Base-by-base conservation (phyloP, 37 sponge, comb jelly and placozoan species). In the Chondrosia reniformis region DNA sequence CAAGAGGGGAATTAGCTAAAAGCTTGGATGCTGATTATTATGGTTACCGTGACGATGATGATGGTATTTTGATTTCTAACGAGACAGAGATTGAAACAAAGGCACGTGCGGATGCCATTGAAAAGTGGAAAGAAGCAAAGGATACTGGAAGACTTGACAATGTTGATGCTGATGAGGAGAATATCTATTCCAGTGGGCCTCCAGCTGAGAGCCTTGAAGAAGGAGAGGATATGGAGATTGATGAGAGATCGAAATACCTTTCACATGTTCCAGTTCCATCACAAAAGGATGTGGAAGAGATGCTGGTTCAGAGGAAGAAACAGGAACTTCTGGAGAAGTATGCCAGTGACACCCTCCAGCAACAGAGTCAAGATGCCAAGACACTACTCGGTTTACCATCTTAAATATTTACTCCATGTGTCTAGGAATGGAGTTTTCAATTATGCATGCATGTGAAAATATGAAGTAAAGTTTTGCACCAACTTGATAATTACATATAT, bases 11-110 rank as follows among this genome's bases (percentile, higher is more conserved):
- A 61, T 80, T 97, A 32, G 84, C 89, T 25, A 84, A 82, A 56
- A 40, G 57, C 43, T 89, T 94, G n/a, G 95, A 97, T 76, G 95
- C 98, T 30, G 95, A 97, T 74, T 97, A 97, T 77, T 97, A 94
- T 80, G 98, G 98, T 3, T 97, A 97, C 84, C 67, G 95, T n/a
- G 98, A 97, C 77, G 98, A 97, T 41, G 98, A 97, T 28, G 98
- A 97, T 83, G 98, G 98, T 22, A 83, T 94, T 0, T 77, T 97
- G 56, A 74, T 92, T 21, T 85, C 87, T 15, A 45, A 83, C 52
- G 98, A 97, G 83, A 75, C 77, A 54, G 98, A 97, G 65, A 65
- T 42, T 28, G 98, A 97, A 79, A 83, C 75, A 31, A 79, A 80
- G 63, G 95, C 86, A 0, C 75, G 93, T 32, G 71, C 86, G 59